phyloP scores from a whole-genome alignment of 1,140 invertebrate genomes.

The Berghia stephanieae region DNA sequence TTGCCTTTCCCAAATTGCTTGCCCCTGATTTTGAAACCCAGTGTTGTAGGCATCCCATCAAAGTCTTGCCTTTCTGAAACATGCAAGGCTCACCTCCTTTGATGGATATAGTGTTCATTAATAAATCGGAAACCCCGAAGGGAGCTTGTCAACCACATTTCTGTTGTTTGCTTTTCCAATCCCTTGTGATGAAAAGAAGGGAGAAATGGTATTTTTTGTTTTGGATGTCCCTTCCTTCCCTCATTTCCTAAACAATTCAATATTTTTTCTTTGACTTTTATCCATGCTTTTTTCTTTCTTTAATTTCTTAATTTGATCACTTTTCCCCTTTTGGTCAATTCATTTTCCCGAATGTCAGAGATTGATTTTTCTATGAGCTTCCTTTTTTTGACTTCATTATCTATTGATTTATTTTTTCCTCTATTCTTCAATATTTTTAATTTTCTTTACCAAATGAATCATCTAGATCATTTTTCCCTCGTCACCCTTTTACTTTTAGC shows the following conservation, averaged over 20 bases:
- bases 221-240: too few species aligned
- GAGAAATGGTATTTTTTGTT: too few species aligned
- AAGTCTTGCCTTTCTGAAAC: slow-evolving; percentile 72
- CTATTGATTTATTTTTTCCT: slow-evolving; percentile 37
- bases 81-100: slow-evolving; percentile 64
- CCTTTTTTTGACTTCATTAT: slow-evolving; percentile 12
- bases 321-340: too few species aligned
- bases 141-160: too few species aligned
- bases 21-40: slow-evolving; percentile 85
- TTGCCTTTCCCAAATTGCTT: slow-evolving; percentile 92
- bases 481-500: too few species aligned
- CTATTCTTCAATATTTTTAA: slow-evolving; percentile 39
- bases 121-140: slow-evolving; percentile 72
- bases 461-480: too few species aligned
- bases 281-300: slow-evolving; percentile 28
- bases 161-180: too few species aligned
- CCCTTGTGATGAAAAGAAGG: too few species aligned
- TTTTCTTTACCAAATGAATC: too few species aligned
- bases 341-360: not conserved
- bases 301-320: not conserved
- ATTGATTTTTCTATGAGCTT: not conserved
- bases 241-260: slow-evolving; percentile 30
- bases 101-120: slow-evolving; percentile 86
- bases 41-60: slow-evolving; percentile 89
- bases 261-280: slow-evolving; percentile 32